Evolutionary conservation across 2,113 vertebrate genomes (phyloP).

Genomic region (Myrmophylax atrothorax): DNA sequence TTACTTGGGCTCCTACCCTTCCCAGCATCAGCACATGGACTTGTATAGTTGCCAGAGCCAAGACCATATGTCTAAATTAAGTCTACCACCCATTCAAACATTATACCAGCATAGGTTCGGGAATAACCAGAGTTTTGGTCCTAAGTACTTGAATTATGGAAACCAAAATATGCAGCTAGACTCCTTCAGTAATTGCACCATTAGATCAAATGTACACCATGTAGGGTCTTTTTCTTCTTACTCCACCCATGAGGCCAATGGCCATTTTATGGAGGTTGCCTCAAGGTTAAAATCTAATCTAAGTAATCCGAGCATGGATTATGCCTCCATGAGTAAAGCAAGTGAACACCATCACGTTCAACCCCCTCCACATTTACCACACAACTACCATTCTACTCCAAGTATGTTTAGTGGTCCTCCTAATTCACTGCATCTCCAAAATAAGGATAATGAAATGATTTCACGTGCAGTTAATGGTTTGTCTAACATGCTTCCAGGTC

Average conservation of each 20-base stretch:
- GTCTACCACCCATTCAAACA: constrained; percentile 79
- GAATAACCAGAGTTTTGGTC: constrained; percentile 79
- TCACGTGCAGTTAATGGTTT: constrained; percentile 74
- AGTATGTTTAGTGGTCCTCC: constrained; percentile 74
- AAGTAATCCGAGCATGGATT: constrained; percentile 75
- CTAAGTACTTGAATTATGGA: constrained; percentile 85
- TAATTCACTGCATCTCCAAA: constrained; percentile 83
- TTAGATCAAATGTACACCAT: constrained; percentile 77
- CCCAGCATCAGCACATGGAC: constrained; percentile 86
- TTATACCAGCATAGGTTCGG: constrained; percentile 88
- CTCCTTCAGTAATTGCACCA: constrained; percentile 80
- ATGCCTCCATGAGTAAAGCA: constrained; percentile 76
- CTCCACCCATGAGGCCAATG: constrained; percentile 72
- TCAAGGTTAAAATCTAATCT: constrained; percentile 75
- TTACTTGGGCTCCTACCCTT: constrained; percentile 78
- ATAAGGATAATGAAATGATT: constrained; percentile 78
- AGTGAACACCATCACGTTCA: constrained; percentile 80
- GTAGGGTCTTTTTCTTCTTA: constrained; percentile 80
- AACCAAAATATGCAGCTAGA: constrained; percentile 85
- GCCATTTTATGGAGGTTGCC: constrained; percentile 80
- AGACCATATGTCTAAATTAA: constrained; percentile 74
- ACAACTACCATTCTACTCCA: constrained; percentile 70
- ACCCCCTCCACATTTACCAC: constrained; percentile 75
- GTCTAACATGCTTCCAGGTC: constrained; percentile 79
- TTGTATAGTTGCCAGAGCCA: constrained; percentile 84